These are phyloP conservation scores for Carassius gibelio DNA, from an alignment of 2,113 vertebrate genomes.

Conservation along the genomic window DNA sequence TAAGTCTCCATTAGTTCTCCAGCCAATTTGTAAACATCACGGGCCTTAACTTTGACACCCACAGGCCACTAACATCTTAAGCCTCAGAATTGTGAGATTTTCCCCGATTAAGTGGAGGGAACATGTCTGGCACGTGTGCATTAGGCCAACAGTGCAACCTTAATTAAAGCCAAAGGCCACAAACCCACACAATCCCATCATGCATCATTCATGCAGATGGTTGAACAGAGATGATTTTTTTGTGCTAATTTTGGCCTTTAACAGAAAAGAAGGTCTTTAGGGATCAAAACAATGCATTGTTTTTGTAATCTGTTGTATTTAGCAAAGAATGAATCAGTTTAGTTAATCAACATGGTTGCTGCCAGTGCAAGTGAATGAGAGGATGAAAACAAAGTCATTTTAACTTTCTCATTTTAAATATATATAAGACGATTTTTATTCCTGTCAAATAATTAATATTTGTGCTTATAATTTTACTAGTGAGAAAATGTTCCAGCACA, in stretches of 20 bases:
- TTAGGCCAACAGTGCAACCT: constrained; percentile 13
- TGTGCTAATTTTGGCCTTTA: constrained; percentile 22
- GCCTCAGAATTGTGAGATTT: constrained; percentile 56
- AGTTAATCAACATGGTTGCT: background rate
- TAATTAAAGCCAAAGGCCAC: constrained; percentile 35
- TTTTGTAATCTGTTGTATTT: background rate
- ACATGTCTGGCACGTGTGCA: background rate
- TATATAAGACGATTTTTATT: constrained; percentile 1
- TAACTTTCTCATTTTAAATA: background rate
- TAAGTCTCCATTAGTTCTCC: constrained; percentile 84
- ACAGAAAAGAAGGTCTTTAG: background rate
- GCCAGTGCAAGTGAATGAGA: background rate
- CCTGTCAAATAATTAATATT: background rate
- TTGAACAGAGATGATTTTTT: background rate
- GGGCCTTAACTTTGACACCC: constrained; percentile 81
- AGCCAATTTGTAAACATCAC: constrained; percentile 82
- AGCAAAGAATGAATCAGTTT: background rate
- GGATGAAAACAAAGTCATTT: background rate
- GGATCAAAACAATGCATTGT: background rate
- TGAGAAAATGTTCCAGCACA: background rate
- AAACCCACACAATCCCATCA: background rate
- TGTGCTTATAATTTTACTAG: background rate
- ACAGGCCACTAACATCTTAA: constrained; percentile 82
- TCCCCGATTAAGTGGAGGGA: constrained; percentile 44
- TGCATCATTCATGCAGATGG: constrained; percentile 23